Evolutionary conservation across 2,113 vertebrate genomes (phyloP).

Genomic region (Otocyon megalotis): DNA sequence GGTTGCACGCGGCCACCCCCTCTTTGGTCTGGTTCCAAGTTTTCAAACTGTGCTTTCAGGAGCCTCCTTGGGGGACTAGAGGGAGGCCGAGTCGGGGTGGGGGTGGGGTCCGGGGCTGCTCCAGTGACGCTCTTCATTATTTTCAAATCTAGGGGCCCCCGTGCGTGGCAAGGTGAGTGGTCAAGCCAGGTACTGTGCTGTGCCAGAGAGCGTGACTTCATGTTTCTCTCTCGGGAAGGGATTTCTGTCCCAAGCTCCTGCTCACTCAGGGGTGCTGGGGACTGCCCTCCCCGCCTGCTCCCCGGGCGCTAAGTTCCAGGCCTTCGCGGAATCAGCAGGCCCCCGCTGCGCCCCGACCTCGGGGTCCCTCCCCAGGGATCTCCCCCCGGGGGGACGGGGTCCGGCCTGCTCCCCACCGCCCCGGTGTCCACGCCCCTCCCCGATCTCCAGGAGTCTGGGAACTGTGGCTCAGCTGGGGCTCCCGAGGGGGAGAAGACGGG

Average conservation of each 20-base stretch:
- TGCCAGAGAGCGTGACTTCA: neutral
- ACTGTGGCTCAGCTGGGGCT: neutral
- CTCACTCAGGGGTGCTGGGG: too few species aligned
- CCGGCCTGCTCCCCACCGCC: neutral
- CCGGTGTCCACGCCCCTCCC: neutral
- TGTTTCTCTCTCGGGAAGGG: constrained; percentile 28
- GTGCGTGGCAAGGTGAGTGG: neutral
- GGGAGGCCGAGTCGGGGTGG: neutral
- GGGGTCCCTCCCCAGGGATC: rapidly evolving
- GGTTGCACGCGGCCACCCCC: rapidly evolving
- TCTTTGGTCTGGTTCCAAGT: neutral
- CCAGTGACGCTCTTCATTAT: neutral
- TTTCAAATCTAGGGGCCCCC: neutral
- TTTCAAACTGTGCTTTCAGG: neutral
- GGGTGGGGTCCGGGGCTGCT: rapidly evolving
- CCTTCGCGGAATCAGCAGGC: rapidly evolving
- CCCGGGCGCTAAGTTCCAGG: neutral
- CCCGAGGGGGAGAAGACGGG: too few species aligned
- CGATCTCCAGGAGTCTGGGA: neutral
- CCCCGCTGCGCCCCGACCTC: rapidly evolving
- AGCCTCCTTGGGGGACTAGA: rapidly evolving
- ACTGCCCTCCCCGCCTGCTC: neutral
- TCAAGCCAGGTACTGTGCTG: neutral
- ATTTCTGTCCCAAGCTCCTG: constrained; percentile 54
- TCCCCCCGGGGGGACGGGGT: rapidly evolving